Base-by-base conservation (phyloP, 2,797 vertebrate genomes). In the Setipinna tenuifilis region DNA sequence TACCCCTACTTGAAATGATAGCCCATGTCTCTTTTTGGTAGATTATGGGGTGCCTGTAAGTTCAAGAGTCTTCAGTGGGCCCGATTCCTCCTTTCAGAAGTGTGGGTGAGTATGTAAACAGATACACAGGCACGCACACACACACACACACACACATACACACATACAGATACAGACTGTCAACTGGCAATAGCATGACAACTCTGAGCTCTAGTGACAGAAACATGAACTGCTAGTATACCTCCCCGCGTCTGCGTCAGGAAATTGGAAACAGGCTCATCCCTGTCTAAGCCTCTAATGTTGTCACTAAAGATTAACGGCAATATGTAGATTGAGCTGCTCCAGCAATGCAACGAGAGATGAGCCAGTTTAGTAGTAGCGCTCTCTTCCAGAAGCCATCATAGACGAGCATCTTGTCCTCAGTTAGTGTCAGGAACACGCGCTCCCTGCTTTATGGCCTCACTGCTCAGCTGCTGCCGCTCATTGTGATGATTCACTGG, bases 71-170 rank as follows among this genome's bases (percentile, higher is more conserved):
- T 94, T 93, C 86, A 88, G 92, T 5, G 91, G 92, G 83, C 91
- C 92, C 58, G 94, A 94, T 75, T 93, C 93, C 41, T 92, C 93
- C 46, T 95, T 94, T 84, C 94, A 94, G 87, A 94, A 93, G 91
- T 94, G 90, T 89, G 90, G 92, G 95, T 95, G 90, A 94, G 95
- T 90, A 48, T 46, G 9, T 46, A 44, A 31, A 78, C 31, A 12
- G 16, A 44, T 14, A 31, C 68, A 75, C 4, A 17, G 28, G 35
- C 65, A 35, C 14, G 35, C 28, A 75, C 28, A 35, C 31, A 78
- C 19, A 41, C 35, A 75, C 16, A 75, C 31, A 75, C 71, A 75
- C 16, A 75, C 16, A 78, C 16, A 25, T 11, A 41, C 16, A 16
- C 6, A 41, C 11, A 0, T 21, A 25, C 61, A 23, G 7, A 68